Base-by-base conservation (phyloP, 2,797 vertebrate species). In the Peromyscus attwateri region DNA sequence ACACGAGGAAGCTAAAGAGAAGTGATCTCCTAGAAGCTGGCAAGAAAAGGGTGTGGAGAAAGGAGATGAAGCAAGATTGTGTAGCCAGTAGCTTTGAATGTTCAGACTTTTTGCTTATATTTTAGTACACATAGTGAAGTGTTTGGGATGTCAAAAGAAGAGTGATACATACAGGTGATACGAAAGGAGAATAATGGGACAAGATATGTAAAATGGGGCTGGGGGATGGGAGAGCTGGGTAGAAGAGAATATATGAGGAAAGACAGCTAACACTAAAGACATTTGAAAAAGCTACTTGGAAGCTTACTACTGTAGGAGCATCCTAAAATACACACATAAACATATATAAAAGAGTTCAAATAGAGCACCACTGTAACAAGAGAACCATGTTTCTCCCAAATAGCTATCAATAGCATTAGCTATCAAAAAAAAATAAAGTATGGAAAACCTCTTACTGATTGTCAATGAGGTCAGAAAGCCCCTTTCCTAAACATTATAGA, bases 141-240 rank as follows among this genome's bases (percentile, higher is more conserved):
- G 29, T 37, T 52, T n/a, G 16, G 43, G 1, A 13, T 4, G 1
- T n/a, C 19, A 52, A 71, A 2, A 70, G 21, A 52, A 16, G 46
- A 52, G 10, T n/a, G 34, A 16, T 16, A 52, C 27, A 70, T 27
- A 27, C 7, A n/a, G 21, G 31, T 27, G 7, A 27, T 3, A 16
- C 9, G 19, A 13, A 52, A 16, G 29, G 13, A 11, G 10, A 68
- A 70, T 52, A 6, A 25, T 52, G 66, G 11, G 27, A 70, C 34
- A n/a, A 21, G 31, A 27, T 0, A 2, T 12, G 3, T 27, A 37
- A 5, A 70, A n/a, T 52, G 17, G 3, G 40, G 6, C 3, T 52
- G 21, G 1, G 13, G 19, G 3, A 16, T 37, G 8, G 66, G 8
- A 49, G 21, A 70, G 37, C 3, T 27, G 13, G 1, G 31, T 52